Conservation (phyloP, 2,113 vertebrate genomes). For the Vulpes lagopus region DNA sequence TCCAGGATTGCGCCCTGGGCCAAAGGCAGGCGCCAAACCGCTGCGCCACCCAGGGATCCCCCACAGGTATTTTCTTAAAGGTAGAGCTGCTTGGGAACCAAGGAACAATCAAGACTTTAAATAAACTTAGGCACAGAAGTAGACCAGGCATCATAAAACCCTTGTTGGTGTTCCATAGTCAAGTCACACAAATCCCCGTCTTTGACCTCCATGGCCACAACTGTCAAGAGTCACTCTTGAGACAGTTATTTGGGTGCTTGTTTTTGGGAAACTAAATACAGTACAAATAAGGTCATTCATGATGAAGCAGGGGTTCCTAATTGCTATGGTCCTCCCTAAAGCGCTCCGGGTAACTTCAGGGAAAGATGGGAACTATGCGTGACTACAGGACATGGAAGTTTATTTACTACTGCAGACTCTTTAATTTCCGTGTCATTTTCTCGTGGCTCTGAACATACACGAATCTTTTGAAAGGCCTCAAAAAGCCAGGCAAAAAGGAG, state of each 20-base stretch:
- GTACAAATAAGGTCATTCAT: background rate
- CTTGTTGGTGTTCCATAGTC: background rate
- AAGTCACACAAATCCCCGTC: background rate
- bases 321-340: background rate
- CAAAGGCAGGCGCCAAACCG: too few relatives aligned
- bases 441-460: background rate
- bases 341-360: constrained; percentile 31
- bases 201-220: background rate
- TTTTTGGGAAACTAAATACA: constrained; percentile 40
- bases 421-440: constrained; percentile 20
- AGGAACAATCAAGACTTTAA: background rate
- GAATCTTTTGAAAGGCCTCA: constrained; percentile 46
- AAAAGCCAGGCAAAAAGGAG: background rate
- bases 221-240: background rate
- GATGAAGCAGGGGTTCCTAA: background rate
- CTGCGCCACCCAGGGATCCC: too few relatives aligned
- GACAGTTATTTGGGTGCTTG: constrained; percentile 40
- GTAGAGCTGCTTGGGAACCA: constrained; percentile 28
- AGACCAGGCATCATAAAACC: constrained; percentile 41
- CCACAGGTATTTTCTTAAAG: constrained; percentile 27
- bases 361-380: constrained; percentile 40
- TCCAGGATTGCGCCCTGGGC: too few relatives aligned
- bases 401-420: constrained; percentile 8
- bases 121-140: constrained; percentile 31
- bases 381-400: background rate